Conservation (phyloP, 2,797 vertebrate species). For the Poecilia wingei region DNA sequence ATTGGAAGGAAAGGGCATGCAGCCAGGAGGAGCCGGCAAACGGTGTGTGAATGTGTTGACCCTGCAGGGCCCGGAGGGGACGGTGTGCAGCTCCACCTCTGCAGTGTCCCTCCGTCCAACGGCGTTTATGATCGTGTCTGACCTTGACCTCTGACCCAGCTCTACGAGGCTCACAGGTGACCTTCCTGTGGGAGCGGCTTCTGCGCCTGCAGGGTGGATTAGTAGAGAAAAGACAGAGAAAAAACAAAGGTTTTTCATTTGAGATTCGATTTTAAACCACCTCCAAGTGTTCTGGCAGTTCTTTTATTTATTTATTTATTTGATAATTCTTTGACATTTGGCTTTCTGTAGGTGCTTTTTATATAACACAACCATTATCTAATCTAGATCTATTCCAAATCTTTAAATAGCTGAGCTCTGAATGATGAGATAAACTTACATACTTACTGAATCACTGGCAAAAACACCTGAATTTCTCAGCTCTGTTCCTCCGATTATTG, state of each 20-base stretch:
- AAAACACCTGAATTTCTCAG: background rate
- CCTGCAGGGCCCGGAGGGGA: constrained; percentile 31
- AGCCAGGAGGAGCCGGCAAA: constrained; percentile 42
- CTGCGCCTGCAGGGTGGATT: background rate
- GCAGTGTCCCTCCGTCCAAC: background rate
- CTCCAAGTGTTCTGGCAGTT: background rate
- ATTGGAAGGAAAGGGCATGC: constrained; percentile 62
- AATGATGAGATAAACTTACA: background rate
- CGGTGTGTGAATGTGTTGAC: constrained; percentile 43
- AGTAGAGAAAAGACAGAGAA: background rate
- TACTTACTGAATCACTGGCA: background rate
- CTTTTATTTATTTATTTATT: background rate
- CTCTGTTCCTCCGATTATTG: background rate
- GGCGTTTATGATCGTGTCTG: constrained; percentile 10
- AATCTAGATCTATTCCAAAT: background rate
- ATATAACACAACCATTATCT: background rate
- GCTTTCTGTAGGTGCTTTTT: background rate
- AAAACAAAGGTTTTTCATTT: background rate
- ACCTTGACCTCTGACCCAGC: constrained; percentile 35
- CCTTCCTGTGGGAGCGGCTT: background rate
- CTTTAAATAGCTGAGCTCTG: background rate
- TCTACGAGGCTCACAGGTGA: constrained; percentile 19
- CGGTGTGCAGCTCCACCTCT: constrained; percentile 9
- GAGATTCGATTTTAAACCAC: background rate
- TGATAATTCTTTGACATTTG: background rate